Evolutionary conservation across 2,888 invertebrate species (phyloP).

Genomic region (Carpatolechia fugitivella): DNA sequence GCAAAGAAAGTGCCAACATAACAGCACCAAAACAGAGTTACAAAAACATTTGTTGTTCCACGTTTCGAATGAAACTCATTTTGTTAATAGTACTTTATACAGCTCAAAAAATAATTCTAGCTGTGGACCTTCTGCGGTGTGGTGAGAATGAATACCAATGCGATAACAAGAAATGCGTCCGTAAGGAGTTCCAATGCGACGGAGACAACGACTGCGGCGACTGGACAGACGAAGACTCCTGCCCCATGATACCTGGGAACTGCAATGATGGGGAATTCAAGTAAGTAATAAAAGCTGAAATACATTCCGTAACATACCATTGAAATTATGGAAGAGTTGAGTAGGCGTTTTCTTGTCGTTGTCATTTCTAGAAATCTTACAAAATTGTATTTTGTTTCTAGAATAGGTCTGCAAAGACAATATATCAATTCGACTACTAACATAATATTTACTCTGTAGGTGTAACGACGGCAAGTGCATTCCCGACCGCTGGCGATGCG

Average conservation of each 20-base stretch:
- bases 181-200: slow-evolving; percentile 88
- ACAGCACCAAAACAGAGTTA: too few relatives aligned
- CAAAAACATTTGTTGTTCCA: too few relatives aligned
- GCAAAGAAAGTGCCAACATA: too few relatives aligned
- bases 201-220: slow-evolving; percentile 93
- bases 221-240: slow-evolving; percentile 91
- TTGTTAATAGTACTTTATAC: not conserved
- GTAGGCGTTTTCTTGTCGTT: too few relatives aligned
- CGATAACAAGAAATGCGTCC: slow-evolving; percentile 84
- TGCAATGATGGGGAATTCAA: slow-evolving; percentile 86
- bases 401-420: too few relatives aligned
- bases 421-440: too few relatives aligned
- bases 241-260: slow-evolving; percentile 82
- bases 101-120: slow-evolving; percentile 30
- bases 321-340: too few relatives aligned
- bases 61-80: not conserved
- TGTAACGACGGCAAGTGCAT: slow-evolving; percentile 90
- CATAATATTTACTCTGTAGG: slow-evolving; percentile 57
- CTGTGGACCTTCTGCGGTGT: slow-evolving; percentile 79
- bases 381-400: too few relatives aligned
- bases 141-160: slow-evolving; percentile 88
- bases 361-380: too few relatives aligned
- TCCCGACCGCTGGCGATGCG: slow-evolving; percentile 87
- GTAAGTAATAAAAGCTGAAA: too few relatives aligned
- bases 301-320: too few relatives aligned